Conservation (phyloP, 2,797 vertebrate genomes). For the Myiotriccus ornatus region DNA sequence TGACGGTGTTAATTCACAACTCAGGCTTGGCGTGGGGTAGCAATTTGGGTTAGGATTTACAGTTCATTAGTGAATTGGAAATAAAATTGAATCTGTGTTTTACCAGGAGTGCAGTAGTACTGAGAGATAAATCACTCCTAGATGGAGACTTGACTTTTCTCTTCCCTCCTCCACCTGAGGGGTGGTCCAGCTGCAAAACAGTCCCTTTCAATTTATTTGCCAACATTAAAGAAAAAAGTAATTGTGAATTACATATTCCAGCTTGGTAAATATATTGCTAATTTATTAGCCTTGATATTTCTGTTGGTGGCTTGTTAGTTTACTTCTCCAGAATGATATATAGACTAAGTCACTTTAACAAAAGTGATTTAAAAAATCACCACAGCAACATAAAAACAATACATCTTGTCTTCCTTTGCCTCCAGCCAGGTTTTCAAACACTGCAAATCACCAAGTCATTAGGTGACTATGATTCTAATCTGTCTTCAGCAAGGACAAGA, state of each 20-base stretch:
- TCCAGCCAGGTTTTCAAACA: neutral
- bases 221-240: neutral
- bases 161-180: neutral
- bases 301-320: neutral
- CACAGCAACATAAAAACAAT: neutral
- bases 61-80: neutral
- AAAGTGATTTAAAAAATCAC: neutral
- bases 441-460: neutral
- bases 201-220: neutral
- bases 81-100: neutral
- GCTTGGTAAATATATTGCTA: neutral
- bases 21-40: neutral
- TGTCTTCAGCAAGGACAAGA: neutral
- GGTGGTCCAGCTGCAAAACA: neutral
- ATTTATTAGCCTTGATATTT: neutral
- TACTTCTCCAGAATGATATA: neutral
- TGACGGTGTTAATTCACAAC: neutral
- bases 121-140: constrained; percentile 23
- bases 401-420: neutral
- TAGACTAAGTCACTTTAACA: neutral
- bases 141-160: neutral
- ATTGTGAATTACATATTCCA: neutral
- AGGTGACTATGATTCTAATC: neutral
- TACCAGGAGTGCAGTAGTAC: neutral
- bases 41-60: neutral